Percentiles rank a stretch among this genome's conserved stretches.
These are phyloP conservation scores for Atethmia centrago DNA, from an alignment of 2,888 invertebrate genomes.

Conservation along the genomic window DNA sequence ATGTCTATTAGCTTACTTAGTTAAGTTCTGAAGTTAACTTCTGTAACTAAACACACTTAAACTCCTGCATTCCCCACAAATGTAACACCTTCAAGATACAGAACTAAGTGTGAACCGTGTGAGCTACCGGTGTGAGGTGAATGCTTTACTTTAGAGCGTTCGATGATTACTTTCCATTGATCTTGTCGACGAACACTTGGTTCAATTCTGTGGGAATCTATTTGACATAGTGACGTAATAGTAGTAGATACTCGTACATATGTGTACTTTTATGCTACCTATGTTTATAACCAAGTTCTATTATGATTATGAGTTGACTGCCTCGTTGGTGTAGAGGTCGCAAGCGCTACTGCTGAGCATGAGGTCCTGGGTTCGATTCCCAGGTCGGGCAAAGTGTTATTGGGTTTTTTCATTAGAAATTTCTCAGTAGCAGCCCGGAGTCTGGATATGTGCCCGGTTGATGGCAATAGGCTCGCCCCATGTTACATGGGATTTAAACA, in stretches of 20 bases:
- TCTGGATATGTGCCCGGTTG: too few species aligned
- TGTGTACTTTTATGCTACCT: neutral
- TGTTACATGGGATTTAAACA: too few species aligned
- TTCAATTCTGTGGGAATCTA: conserved; percentile 5
- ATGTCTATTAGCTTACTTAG: too few species aligned
- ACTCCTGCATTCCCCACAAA: neutral
- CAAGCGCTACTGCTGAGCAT: too few species aligned
- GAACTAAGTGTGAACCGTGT: neutral
- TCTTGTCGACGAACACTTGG: conserved; percentile 16
- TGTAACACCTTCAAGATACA: conserved; percentile 2
- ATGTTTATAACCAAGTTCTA: neutral
- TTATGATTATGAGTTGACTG: too few species aligned
- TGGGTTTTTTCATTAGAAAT: too few species aligned
- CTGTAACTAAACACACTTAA: neutral
- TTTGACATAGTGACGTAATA: neutral
- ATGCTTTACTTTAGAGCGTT: conserved; percentile 20
- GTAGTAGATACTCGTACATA: neutral
- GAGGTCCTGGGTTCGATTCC: too few species aligned
- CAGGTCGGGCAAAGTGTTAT: too few species aligned
- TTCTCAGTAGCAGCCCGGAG: too few species aligned
- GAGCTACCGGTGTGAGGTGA: conserved; percentile 10
- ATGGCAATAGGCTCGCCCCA: too few species aligned
- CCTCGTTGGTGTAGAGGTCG: too few species aligned
- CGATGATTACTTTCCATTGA: conserved; percentile 49
- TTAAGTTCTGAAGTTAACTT: neutral